Evolutionary conservation across 2,113 vertebrate genomes (phyloP).

Genomic region (Anhinga rufa): DNA sequence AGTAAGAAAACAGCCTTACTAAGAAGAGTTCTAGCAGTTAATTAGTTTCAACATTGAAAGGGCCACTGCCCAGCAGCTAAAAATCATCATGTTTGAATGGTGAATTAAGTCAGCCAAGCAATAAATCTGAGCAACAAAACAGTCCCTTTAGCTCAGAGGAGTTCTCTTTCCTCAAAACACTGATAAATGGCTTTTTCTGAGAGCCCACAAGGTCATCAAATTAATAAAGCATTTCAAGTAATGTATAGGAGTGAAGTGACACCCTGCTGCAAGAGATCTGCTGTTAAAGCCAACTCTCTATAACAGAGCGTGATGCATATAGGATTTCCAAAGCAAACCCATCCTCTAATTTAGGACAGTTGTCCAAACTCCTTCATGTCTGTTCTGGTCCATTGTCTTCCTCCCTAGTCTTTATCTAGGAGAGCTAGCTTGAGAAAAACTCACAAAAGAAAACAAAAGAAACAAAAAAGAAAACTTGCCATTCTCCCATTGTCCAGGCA

Average conservation of each 20-base stretch:
- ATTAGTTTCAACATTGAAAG: constrained; percentile 51
- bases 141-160: constrained; percentile 17
- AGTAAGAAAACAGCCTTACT: background rate
- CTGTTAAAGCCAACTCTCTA: constrained; percentile 2
- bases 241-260: constrained; percentile 37
- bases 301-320: background rate
- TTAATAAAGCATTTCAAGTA: constrained; percentile 59
- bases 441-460: background rate
- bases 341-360: constrained; percentile 23
- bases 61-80: constrained; percentile 49
- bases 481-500: background rate
- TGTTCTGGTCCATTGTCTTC: background rate
- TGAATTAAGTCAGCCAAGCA: constrained; percentile 52
- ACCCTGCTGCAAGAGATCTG: constrained; percentile 31
- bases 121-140: constrained; percentile 56
- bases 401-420: background rate
- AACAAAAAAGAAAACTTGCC: background rate
- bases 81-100: constrained; percentile 43
- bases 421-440: background rate
- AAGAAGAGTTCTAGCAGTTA: constrained; percentile 31
- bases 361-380: constrained; percentile 16
- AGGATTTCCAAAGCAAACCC: constrained; percentile 8
- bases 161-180: constrained; percentile 14
- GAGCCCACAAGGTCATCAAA: constrained; percentile 31
- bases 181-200: constrained; percentile 31